A percentile compares a stretch with the other conserved stretches of the same genome.
phyloP scores from a whole-genome alignment of 2,113 vertebrate genomes.

The Cyanoderma ruficeps region DNA sequence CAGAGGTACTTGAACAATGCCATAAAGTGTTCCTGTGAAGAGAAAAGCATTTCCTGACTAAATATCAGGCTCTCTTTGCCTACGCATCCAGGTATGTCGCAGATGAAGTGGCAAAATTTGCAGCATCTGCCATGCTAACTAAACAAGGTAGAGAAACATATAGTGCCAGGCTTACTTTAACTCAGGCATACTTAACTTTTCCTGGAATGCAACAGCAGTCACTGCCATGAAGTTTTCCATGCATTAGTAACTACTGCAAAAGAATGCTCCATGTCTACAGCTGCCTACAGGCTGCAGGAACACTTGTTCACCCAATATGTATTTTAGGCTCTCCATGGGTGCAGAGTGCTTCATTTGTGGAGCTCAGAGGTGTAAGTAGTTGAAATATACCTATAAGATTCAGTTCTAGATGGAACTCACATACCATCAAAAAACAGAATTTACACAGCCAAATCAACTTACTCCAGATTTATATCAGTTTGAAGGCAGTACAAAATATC shows the following conservation, averaged over 20 bases:
- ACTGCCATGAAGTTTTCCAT: conserved; percentile 18
- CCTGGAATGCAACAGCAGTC: conserved; percentile 29
- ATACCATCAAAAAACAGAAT: neutral
- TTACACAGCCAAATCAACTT: neutral
- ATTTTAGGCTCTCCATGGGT: neutral
- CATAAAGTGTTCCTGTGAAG: neutral
- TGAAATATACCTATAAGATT: neutral
- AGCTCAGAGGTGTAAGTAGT: neutral
- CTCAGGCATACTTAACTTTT: conserved; percentile 31
- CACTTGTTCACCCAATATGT: neutral
- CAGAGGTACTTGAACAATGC: neutral
- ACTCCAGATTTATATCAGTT: neutral
- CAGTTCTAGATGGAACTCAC: neutral
- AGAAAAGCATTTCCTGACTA: neutral
- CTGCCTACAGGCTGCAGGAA: conserved; percentile 28
- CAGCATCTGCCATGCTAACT: neutral
- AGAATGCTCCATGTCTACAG: neutral
- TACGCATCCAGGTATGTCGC: neutral
- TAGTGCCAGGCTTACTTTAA: neutral
- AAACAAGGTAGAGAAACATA: neutral
- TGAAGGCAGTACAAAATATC: neutral
- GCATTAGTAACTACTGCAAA: conserved; percentile 31
- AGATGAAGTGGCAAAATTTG: neutral
- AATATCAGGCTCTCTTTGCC: neutral
- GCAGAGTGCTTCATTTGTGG: neutral